phyloP scores from a whole-genome alignment of 2,888 invertebrate genomes.

The Melieria picta region DNA sequence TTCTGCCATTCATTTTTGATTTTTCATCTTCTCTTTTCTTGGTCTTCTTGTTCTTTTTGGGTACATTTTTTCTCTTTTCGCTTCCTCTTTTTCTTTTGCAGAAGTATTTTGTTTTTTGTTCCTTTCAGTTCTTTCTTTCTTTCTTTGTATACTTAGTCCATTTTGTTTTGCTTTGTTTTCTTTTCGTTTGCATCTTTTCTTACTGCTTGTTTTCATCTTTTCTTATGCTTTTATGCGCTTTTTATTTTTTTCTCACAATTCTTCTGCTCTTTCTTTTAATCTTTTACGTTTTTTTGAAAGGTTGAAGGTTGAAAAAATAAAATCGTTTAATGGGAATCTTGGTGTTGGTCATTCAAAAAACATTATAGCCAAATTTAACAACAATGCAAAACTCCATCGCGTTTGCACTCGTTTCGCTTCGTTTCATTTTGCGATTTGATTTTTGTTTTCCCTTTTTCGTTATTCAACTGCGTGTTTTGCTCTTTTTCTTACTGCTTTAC shows the following conservation, averaged over 20 bases:
- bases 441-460: slow-evolving; percentile 44
- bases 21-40: slow-evolving; percentile 22
- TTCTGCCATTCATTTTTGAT: slow-evolving; percentile 15
- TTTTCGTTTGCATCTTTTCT: slow-evolving; percentile 47
- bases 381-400: slow-evolving; percentile 14
- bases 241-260: slow-evolving; percentile 44
- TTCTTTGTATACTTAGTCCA: slow-evolving; percentile 40
- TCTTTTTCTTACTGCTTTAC: slow-evolving; percentile 46
- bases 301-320: slow-evolving; percentile 51
- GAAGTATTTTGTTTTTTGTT: slow-evolving; percentile 38
- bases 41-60: slow-evolving; percentile 4
- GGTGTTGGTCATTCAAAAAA: slow-evolving; percentile 64
- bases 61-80: slow-evolving; percentile 30
- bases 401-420: slow-evolving; percentile 25
- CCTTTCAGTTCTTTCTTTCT: slow-evolving; percentile 37
- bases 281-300: slow-evolving; percentile 39
- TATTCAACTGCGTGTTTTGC: slow-evolving; percentile 45
- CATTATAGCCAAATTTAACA: slow-evolving; percentile 61
- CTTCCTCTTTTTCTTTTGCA: slow-evolving; percentile 42
- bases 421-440: slow-evolving; percentile 37
- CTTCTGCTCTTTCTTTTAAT: slow-evolving; percentile 44
- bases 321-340: slow-evolving; percentile 56
- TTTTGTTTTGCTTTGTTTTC: slow-evolving; percentile 48
- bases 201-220: slow-evolving; percentile 42
- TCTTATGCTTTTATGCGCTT: slow-evolving; percentile 43